Conservation (phyloP, 2,797 vertebrate species). For the Microchirus variegatus region DNA sequence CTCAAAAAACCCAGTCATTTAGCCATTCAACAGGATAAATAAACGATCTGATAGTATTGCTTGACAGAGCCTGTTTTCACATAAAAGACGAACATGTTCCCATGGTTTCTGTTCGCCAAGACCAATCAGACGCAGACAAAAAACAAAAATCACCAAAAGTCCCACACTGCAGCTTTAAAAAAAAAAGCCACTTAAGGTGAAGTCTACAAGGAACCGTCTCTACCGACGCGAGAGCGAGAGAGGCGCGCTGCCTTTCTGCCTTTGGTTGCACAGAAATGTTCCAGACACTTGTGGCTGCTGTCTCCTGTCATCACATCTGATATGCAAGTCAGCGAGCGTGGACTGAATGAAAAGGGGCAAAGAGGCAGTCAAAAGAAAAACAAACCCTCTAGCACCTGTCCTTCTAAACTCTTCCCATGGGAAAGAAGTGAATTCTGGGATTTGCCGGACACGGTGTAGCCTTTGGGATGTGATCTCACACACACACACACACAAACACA, state of each 20-base stretch:
- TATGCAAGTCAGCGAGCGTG: slow-evolving; percentile 45
- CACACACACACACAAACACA: slow-evolving; percentile 45
- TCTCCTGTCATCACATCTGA: slow-evolving; percentile 65
- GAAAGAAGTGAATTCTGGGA: slow-evolving; percentile 56
- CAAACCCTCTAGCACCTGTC: slow-evolving; percentile 47
- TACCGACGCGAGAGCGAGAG: slow-evolving; percentile 20
- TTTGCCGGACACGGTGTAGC: slow-evolving; percentile 52
- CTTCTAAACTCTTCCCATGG: slow-evolving; percentile 43
- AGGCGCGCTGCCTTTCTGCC: no score
- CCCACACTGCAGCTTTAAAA: background rate
- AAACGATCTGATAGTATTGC: no score
- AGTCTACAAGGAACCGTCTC: slow-evolving; percentile 6
- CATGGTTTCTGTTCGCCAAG: no score
- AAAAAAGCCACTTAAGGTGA: background rate
- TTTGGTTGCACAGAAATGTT: slow-evolving; percentile 40
- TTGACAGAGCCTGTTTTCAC: no score
- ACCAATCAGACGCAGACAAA: no score
- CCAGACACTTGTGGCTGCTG: slow-evolving; percentile 54
- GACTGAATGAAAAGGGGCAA: slow-evolving; percentile 30
- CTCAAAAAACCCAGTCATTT: no score
- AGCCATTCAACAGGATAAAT: no score
- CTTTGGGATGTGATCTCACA: slow-evolving; percentile 68
- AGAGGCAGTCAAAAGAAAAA: background rate
- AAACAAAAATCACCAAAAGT: no score
- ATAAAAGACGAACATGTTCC: no score